Evolutionary conservation across 2,113 vertebrate genomes (phyloP).

Genomic region (Eretmochelys imbricata): DNA sequence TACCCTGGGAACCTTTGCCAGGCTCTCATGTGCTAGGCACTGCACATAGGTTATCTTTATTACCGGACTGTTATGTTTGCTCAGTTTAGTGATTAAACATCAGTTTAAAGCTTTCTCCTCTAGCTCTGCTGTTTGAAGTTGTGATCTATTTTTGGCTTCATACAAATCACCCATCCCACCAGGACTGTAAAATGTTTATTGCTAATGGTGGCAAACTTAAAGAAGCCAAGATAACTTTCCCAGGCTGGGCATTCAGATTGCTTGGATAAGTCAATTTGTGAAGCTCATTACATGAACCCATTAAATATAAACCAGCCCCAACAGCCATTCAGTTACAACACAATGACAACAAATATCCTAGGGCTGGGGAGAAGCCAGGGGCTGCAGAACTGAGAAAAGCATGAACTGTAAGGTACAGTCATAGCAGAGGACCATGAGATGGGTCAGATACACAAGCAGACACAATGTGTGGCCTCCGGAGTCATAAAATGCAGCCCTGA

Average conservation of each 20-base stretch:
- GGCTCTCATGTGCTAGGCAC: slow-evolving; percentile 27
- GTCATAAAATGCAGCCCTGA: not conserved
- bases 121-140: slow-evolving; percentile 69
- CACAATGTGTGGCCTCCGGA: slow-evolving; percentile 29
- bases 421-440: not conserved
- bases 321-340: slow-evolving; percentile 70
- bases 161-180: slow-evolving; percentile 30
- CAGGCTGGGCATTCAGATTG: slow-evolving; percentile 60
- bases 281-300: slow-evolving; percentile 57
- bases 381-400: slow-evolving; percentile 17
- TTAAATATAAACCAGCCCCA: slow-evolving; percentile 74
- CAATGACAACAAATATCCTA: slow-evolving; percentile 26
- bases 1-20: not conserved
- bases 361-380: not conserved
- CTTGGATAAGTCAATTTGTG: slow-evolving; percentile 59
- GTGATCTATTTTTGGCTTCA: slow-evolving; percentile 38
- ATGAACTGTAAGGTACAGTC: not conserved
- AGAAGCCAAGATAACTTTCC: slow-evolving; percentile 73
- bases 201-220: slow-evolving; percentile 68
- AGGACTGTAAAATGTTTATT: slow-evolving; percentile 75
- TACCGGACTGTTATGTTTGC: slow-evolving; percentile 69
- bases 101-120: slow-evolving; percentile 65
- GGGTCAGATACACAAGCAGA: not conserved
- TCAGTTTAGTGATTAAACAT: slow-evolving; percentile 61
- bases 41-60: slow-evolving; percentile 67